Conservation (phyloP, 2,113 vertebrate species). For the Epinephelus cyanopodus region DNA sequence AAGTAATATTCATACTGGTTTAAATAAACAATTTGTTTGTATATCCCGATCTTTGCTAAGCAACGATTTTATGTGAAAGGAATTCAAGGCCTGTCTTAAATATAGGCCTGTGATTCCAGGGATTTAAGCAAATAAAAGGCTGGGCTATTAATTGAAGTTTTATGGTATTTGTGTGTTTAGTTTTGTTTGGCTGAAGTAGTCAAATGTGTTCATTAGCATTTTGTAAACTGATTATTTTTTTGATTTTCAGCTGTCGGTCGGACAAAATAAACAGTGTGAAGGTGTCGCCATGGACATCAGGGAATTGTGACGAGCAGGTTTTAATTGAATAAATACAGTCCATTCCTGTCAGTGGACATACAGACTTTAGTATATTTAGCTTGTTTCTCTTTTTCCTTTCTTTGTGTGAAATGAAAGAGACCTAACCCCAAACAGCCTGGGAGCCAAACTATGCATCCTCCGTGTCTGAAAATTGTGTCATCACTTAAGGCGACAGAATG, state of each 20-base stretch:
- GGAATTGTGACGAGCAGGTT: background rate
- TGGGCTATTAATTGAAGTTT: too few species aligned
- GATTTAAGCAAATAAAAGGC: too few species aligned
- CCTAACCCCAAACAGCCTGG: conserved; percentile 4
- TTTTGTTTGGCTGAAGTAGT: too few species aligned
- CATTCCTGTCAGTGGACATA: too few species aligned
- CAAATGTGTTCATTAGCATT: too few species aligned
- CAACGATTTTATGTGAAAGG: too few species aligned
- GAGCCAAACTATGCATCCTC: conserved; percentile 5
- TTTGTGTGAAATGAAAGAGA: background rate
- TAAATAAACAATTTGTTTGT: too few species aligned
- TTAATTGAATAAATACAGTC: background rate
- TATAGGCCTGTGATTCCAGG: too few species aligned
- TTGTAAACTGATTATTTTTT: background rate
- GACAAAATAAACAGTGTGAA: background rate
- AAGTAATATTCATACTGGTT: too few species aligned
- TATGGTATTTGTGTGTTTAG: too few species aligned
- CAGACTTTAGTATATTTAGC: background rate
- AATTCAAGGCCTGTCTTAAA: too few species aligned
- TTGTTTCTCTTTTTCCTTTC: background rate
- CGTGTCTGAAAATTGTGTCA: conserved; percentile 30
- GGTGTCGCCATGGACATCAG: background rate
- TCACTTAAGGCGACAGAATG: conserved; percentile 43
- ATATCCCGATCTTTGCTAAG: too few species aligned
- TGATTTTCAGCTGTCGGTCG: background rate